Percentiles rank a stretch among this genome's conserved stretches.
These are phyloP conservation scores for Heterocephalus glaber DNA, from an alignment of 2,113 vertebrate genomes.

Conservation along the genomic window DNA sequence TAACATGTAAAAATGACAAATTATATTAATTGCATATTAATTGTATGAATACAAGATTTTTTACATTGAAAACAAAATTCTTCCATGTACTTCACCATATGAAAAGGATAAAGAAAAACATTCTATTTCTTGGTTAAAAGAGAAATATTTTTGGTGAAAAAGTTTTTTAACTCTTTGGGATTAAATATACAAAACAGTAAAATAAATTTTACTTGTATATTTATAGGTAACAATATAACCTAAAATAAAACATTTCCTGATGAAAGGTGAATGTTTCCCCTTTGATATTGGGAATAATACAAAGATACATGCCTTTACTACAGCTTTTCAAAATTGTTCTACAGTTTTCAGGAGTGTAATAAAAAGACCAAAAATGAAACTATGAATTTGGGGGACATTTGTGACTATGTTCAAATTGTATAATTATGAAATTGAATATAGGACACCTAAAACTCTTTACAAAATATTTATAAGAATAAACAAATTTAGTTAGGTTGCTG, in stretches of 20 bases:
- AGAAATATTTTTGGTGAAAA: not conserved
- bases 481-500: not conserved
- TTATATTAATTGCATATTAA: not conserved
- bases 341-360: not conserved
- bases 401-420: not conserved
- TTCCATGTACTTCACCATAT: not conserved
- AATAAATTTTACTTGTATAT: not conserved
- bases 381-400: not conserved
- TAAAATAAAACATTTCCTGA: not conserved
- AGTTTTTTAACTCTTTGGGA: not conserved
- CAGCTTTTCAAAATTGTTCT: not conserved
- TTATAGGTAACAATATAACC: not conserved
- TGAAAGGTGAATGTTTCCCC: not conserved
- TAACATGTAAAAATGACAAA: not conserved
- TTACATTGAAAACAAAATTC: not conserved
- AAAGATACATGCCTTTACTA: not conserved
- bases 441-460: not conserved
- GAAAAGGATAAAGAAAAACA: not conserved
- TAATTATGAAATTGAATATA: not conserved
- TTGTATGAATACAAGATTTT: not conserved
- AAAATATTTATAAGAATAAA: not conserved
- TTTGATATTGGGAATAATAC: not conserved
- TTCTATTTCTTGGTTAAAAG: not conserved
- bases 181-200: not conserved
- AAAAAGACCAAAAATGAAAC: not conserved